Evolutionary conservation across 2,888 invertebrate species (phyloP).

Genomic region (Watsonalla binaria): DNA sequence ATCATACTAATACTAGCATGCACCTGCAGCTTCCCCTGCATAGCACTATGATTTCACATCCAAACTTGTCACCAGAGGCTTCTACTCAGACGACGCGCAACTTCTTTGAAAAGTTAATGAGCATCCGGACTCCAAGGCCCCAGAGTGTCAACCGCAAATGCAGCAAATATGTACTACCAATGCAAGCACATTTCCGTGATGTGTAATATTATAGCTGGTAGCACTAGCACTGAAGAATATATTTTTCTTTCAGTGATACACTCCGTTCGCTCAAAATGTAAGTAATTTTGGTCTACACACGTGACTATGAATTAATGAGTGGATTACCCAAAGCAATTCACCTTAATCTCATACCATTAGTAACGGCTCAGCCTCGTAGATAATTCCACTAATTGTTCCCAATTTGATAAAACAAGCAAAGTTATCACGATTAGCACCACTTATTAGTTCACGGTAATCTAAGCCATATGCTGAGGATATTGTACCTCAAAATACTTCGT

Average conservation of each 20-base stretch:
- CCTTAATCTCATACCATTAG: slow-evolving; percentile 1
- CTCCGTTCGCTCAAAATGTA: neutral
- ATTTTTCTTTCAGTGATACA: no score
- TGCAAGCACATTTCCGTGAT: neutral
- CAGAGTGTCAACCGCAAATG: no score
- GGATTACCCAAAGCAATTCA: neutral
- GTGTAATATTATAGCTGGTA: no score
- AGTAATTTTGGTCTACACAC: neutral
- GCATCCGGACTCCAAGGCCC: no score
- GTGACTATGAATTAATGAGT: neutral
- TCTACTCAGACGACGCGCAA: no score
- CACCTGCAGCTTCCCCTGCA: no score
- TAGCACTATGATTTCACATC: no score
- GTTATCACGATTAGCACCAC: slow-evolving; percentile 19
- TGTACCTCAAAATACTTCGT: no score
- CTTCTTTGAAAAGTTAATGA: no score
- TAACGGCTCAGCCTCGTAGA: neutral
- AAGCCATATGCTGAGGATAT: neutral
- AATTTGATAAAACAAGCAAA: slow-evolving; percentile 39
- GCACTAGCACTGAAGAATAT: no score
- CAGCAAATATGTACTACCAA: neutral
- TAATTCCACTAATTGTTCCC: slow-evolving; percentile 22
- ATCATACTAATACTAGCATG: no score
- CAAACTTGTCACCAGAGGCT: no score
- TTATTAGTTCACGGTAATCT: neutral